Evolutionary conservation across 2,113 vertebrate species (phyloP).

Genomic region (Hemicordylus capensis): DNA sequence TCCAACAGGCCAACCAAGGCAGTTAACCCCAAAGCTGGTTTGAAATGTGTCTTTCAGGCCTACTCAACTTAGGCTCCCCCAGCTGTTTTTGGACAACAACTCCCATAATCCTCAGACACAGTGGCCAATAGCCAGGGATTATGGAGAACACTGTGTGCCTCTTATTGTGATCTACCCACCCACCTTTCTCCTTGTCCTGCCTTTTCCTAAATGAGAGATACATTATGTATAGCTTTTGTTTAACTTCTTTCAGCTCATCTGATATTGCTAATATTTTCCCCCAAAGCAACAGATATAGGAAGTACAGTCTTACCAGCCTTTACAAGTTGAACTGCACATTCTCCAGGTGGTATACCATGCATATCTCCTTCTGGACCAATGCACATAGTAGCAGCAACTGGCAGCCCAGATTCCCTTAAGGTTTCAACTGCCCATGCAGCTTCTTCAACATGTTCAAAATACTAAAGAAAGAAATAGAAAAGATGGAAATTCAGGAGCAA

Average conservation of each 20-base stretch:
- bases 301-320: slow-evolving; percentile 84
- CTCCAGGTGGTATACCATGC: slow-evolving; percentile 85
- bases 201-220: neutral
- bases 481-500: neutral
- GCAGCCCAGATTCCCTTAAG: slow-evolving; percentile 86
- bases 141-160: neutral
- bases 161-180: neutral
- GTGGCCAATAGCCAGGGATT: too few species aligned
- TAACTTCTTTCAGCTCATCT: neutral
- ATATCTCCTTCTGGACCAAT: slow-evolving; percentile 95
- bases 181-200: neutral
- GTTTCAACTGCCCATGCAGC: slow-evolving; percentile 95
- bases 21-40: too few species aligned
- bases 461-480: slow-evolving; percentile 75
- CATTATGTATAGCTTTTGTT: neutral
- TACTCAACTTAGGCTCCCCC: too few species aligned
- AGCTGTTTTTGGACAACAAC: too few species aligned
- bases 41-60: too few species aligned
- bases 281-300: neutral
- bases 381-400: slow-evolving; percentile 89
- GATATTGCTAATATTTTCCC: neutral
- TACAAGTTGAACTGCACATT: slow-evolving; percentile 90
- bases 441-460: slow-evolving; percentile 98
- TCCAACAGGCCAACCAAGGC: too few species aligned
- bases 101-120: too few species aligned